Base-by-base conservation (phyloP, 1,140 invertebrate species). In the Microplitis mediator region DNA sequence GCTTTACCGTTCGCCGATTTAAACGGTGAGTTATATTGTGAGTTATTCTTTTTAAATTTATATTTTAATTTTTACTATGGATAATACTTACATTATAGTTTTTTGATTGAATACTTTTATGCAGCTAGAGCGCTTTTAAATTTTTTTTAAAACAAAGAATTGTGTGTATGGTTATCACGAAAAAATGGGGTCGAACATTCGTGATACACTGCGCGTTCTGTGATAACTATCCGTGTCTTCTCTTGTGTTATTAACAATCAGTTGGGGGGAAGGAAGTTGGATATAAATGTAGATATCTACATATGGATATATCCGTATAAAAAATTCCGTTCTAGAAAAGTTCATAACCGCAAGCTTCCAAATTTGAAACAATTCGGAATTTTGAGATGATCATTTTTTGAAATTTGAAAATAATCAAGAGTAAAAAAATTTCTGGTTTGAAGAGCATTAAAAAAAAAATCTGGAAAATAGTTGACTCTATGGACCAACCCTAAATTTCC, bases 1-100 rank as follows among this genome's bases (percentile, higher is more conserved):
- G 65, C 50, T 67, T 67, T 72, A 72, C 34, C 73, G 73, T 65
- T 71, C 70, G 75, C 75, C 75, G 75, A 76, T 76, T 72, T 75
- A 66, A 76, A 75, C 34, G 63, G 75, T 76, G 51, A 69, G 75
- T 70, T 13, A 13, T 64, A 23, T 65, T 23, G 23, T 23, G 23
- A 23, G 23, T 23, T 64, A 31, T 32, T 23, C 32, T 62, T 16
- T n/a, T 62, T 4, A 62, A 31, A 31, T 31, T 31, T 16, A 35
- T 62, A 31, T 23, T 62, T 34, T 23, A 31, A 32, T 34, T 16
- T 2, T 31, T 62, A 45, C 8, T 45, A 45, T 45, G 6, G 11
- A 9, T 45, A 1, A 6, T 45, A 3, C 39, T 45, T 45, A 6
- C 8, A 11, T 45, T 45, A 3, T 45, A 11, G n/a, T 6, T 45